Evolutionary conservation across 2,888 invertebrate species (phyloP).

Genomic region (Drosophila borealis): DNA sequence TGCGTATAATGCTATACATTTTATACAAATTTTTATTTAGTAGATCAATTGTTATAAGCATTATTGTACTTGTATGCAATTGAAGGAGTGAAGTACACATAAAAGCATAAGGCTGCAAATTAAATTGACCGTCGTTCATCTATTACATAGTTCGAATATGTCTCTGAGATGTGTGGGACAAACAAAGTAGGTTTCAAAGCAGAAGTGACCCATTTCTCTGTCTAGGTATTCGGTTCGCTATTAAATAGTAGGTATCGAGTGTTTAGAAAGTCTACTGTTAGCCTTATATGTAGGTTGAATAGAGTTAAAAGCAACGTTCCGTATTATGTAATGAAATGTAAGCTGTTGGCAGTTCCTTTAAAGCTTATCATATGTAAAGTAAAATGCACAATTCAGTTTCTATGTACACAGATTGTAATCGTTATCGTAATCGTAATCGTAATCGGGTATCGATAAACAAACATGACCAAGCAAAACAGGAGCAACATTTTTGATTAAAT

Average conservation of each 20-base stretch:
- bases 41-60: constrained; percentile 37
- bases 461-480: constrained; percentile 43
- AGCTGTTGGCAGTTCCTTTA: constrained; percentile 57
- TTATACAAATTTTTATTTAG: constrained; percentile 49
- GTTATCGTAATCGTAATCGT: background rate
- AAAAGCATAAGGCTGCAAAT: constrained; percentile 62
- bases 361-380: constrained; percentile 38
- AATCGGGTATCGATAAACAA: constrained; percentile 20
- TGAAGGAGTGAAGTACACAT: constrained; percentile 19
- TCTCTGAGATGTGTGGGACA: constrained; percentile 20
- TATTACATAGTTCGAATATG: constrained; percentile 1
- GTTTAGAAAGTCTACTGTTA: constrained; percentile 45
- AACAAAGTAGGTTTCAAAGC: constrained; percentile 15
- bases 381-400: constrained; percentile 50
- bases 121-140: constrained; percentile 54
- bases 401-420: constrained; percentile 38
- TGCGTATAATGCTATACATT: constrained; percentile 48
- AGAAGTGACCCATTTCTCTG: background rate
- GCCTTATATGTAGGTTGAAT: constrained; percentile 31
- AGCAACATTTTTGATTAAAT: constrained; percentile 32
- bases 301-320: constrained; percentile 37
- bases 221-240: constrained; percentile 34
- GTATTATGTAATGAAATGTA: constrained; percentile 26
- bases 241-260: constrained; percentile 49
- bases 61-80: constrained; percentile 40